These are phyloP conservation scores for Acrocephalus scirpaceus DNA, from an alignment of 2,797 vertebrate species.

Conservation along the genomic window DNA sequence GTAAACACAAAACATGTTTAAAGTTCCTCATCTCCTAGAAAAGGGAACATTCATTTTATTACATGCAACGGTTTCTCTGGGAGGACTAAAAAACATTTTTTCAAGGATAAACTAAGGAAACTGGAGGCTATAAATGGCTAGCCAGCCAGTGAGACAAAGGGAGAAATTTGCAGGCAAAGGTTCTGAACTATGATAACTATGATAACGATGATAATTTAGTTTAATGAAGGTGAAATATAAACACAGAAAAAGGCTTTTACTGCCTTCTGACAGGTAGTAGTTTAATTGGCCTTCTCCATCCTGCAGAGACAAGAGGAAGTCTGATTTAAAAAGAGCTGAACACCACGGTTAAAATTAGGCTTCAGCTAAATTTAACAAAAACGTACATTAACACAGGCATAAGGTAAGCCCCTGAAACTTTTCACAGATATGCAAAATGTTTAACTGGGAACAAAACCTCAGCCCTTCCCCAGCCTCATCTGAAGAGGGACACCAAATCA, in stretches of 20 bases:
- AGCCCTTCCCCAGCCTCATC: neutral
- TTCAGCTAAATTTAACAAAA: neutral
- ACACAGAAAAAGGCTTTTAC: neutral
- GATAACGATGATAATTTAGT: neutral
- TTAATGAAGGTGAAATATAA: conserved; percentile 24
- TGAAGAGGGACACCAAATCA: neutral
- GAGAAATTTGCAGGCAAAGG: neutral
- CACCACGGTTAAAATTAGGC: neutral
- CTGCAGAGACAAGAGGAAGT: conserved; percentile 5
- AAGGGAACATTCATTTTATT: neutral
- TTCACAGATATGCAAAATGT: neutral
- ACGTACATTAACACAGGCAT: neutral
- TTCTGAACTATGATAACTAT: neutral
- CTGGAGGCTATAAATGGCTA: neutral
- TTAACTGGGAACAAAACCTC: neutral
- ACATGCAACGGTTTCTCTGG: neutral
- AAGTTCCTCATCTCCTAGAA: neutral
- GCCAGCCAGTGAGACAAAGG: neutral
- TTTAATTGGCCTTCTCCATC: conserved; percentile 16
- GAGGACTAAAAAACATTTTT: neutral
- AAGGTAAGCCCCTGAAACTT: neutral
- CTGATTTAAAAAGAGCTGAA: neutral
- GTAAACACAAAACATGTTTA: neutral
- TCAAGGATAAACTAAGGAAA: neutral
- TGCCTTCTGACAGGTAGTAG: neutral